A percentile compares a stretch with the other conserved stretches of the same genome.
Evolutionary conservation across 2,113 vertebrate genomes (phyloP).

Genomic region (Scytalopus superciliaris): DNA sequence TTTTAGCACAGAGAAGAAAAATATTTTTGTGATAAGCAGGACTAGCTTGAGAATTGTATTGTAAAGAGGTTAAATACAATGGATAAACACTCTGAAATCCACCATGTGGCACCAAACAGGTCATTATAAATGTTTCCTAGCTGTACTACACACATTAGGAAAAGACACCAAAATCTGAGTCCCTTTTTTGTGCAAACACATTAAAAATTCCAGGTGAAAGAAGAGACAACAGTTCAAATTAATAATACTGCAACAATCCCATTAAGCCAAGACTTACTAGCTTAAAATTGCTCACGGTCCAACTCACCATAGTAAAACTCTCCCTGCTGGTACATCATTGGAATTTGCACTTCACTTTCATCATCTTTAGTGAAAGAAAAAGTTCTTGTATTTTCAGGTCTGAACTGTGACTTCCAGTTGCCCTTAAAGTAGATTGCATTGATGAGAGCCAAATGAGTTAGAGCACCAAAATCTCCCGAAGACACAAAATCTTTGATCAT

Average conservation of each 20-base stretch:
- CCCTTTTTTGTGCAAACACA: neutral
- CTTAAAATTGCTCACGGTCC: neutral
- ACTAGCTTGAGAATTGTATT: neutral
- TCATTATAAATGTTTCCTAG: neutral
- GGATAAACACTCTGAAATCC: neutral
- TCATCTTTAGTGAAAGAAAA: conserved; percentile 98
- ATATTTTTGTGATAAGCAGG: neutral
- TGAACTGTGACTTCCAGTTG: conserved; percentile 97
- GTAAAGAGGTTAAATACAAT: neutral
- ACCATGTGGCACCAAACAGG: neutral
- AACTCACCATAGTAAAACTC: conserved; percentile 95
- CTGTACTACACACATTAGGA: neutral
- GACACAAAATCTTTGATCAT: conserved; percentile 91
- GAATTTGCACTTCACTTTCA: conserved; percentile 95
- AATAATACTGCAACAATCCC: neutral
- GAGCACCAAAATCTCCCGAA: conserved; percentile 84
- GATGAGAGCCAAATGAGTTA: conserved; percentile 87
- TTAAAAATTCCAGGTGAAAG: neutral
- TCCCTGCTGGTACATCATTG: conserved; percentile 99
- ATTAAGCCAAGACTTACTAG: neutral
- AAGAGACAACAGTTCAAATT: neutral
- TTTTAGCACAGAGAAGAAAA: neutral
- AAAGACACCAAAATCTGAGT: neutral
- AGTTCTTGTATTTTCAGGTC: conserved; percentile 95
- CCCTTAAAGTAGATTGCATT: conserved; percentile 97